A percentile compares a stretch with the other conserved stretches of the same genome.
phyloP scores from a whole-genome alignment of 2,113 vertebrate species.

The Antechinus flavipes region DNA sequence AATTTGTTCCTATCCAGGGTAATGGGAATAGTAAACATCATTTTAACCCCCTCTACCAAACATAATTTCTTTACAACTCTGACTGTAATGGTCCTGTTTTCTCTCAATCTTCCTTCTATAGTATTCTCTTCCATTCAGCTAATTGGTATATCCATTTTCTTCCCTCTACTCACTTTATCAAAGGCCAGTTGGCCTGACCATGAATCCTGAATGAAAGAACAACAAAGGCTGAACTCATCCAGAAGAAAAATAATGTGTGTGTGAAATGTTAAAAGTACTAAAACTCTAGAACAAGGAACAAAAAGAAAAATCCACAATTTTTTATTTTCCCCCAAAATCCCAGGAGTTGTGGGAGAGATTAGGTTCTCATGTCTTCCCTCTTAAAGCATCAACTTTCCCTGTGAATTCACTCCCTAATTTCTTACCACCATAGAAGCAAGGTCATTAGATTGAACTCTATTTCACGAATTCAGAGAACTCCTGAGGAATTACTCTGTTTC shows the following conservation, averaged over 20 bases:
- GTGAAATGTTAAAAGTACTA: background rate
- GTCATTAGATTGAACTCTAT: background rate
- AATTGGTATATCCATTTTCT: background rate
- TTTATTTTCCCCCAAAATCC: background rate
- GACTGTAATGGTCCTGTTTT: background rate
- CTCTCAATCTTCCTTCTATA: background rate
- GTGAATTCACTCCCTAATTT: background rate
- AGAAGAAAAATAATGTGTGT: background rate
- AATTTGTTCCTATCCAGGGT: background rate
- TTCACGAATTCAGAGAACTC: background rate
- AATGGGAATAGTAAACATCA: background rate
- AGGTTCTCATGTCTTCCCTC: background rate
- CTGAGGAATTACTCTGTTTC: background rate
- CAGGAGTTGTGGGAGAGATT: background rate
- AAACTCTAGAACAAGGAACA: background rate
- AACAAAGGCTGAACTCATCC: background rate
- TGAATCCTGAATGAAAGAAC: background rate
- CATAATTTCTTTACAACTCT: background rate
- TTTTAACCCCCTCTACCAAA: background rate
- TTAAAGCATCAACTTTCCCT: background rate
- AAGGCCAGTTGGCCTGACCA: background rate
- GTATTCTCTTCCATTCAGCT: background rate
- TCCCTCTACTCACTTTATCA: background rate
- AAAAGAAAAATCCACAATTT: background rate
- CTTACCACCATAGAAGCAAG: background rate